These are phyloP conservation scores for Galerucella pusilla DNA, from an alignment of 2,888 invertebrate species.

Conservation along the genomic window DNA sequence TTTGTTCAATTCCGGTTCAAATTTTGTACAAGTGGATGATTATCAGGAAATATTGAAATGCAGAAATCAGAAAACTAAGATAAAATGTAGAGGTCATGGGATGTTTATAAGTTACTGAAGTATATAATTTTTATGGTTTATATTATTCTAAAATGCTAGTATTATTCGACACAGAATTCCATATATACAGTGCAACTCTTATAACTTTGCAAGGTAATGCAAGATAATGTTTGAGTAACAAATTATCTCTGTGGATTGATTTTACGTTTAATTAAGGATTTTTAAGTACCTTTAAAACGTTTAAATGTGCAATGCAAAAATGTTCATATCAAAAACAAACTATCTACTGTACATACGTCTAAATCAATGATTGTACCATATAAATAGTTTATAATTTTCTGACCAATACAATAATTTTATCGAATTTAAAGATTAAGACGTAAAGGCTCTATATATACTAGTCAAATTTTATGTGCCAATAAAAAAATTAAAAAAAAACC, in stretches of 20 bases:
- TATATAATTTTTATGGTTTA: too few relatives aligned
- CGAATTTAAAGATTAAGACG: slow-evolving; percentile 51
- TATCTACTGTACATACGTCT: slow-evolving; percentile 41
- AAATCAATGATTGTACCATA: slow-evolving; percentile 37
- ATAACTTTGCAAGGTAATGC: too few relatives aligned
- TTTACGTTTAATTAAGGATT: neutral
- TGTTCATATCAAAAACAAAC: slow-evolving; percentile 42
- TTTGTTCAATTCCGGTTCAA: too few relatives aligned
- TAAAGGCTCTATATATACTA: slow-evolving; percentile 49
- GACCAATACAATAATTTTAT: slow-evolving; percentile 56
- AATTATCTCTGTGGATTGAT: neutral
- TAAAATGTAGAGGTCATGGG: too few relatives aligned
- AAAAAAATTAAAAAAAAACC: slow-evolving; percentile 46
- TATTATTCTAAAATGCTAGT: too few relatives aligned
- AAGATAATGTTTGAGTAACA: too few relatives aligned
- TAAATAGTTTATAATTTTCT: slow-evolving; percentile 46
- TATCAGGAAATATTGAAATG: too few relatives aligned
- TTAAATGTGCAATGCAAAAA: slow-evolving; percentile 44
- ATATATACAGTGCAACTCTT: too few relatives aligned
- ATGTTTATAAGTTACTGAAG: too few relatives aligned
- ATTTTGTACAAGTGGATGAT: too few relatives aligned
- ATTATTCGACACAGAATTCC: too few relatives aligned
- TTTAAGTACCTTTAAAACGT: slow-evolving; percentile 29
- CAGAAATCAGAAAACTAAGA: too few relatives aligned
- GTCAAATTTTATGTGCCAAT: slow-evolving; percentile 59